A percentile compares a stretch with the other conserved stretches of the same genome.
These are phyloP conservation scores for Gila orcuttii DNA, from an alignment of 2,113 vertebrate genomes.

Conservation along the genomic window DNA sequence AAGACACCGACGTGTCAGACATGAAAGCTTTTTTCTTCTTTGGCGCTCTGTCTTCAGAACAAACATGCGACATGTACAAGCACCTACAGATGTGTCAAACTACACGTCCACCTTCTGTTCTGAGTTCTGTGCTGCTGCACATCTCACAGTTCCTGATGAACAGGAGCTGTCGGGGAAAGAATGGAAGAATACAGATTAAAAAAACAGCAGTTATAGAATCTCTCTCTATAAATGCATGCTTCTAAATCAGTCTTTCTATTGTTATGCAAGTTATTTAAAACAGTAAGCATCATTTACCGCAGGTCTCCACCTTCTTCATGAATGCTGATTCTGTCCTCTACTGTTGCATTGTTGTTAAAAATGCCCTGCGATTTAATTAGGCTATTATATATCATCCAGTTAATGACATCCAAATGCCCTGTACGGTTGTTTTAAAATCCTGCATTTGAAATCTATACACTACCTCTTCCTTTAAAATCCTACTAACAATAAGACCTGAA, in stretches of 20 bases:
- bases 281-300: neutral
- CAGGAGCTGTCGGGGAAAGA: neutral
- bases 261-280: neutral
- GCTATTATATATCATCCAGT: neutral
- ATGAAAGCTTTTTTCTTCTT: conserved; percentile 22
- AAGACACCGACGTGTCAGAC: neutral
- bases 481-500: neutral
- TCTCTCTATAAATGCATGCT: too few species aligned
- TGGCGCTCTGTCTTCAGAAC: neutral
- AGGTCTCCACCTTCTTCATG: conserved; percentile 5
- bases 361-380: neutral
- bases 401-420: conserved; percentile 21
- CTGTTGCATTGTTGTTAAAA: conserved; percentile 3
- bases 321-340: neutral
- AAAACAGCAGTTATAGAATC: too few species aligned
- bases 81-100: conserved; percentile 19
- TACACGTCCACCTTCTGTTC: conserved; percentile 4
- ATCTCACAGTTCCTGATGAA: neutral
- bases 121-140: neutral
- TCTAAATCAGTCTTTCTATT: neutral
- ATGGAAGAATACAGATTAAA: neutral
- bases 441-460: conserved; percentile 11
- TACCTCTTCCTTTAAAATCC: conserved; percentile 4
- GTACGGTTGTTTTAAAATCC: neutral
- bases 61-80: neutral